phyloP scores from a whole-genome alignment of 1,140 invertebrate species.

The Euura lappo region DNA sequence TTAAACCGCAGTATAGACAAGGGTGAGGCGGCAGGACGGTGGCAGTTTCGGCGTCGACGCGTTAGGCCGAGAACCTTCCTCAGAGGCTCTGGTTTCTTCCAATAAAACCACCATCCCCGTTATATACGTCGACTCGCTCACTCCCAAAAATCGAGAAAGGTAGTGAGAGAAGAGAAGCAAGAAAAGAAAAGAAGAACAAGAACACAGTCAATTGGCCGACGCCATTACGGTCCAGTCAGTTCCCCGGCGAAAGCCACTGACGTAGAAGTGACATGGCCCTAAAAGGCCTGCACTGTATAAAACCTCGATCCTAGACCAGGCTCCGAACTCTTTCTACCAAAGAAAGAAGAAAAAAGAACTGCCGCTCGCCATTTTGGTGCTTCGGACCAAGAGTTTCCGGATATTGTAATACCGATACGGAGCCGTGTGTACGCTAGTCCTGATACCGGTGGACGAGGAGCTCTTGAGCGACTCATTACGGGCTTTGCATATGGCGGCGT shows the following conservation, averaged over 20 bases:
- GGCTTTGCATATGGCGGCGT: conserved; percentile 58
- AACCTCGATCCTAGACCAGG: neutral
- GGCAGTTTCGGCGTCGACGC: conserved; percentile 11
- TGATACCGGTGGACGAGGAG: conserved; percentile 22
- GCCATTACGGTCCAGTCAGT: conserved; percentile 27
- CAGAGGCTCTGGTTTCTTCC: conserved; percentile 7
- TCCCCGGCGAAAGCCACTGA: neutral
- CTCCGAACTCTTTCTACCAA: neutral
- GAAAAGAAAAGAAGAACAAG: neutral
- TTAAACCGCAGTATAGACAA: neutral
- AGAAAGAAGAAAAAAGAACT: neutral
- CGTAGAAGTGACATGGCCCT: neutral
- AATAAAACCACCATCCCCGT: conserved; percentile 1
- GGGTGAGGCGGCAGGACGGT: neutral
- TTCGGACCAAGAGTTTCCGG: no score
- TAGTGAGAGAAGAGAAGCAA: neutral
- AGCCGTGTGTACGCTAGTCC: conserved; percentile 31
- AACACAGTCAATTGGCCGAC: conserved; percentile 32
- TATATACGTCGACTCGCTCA: neutral
- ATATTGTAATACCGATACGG: neutral
- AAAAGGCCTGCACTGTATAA: neutral
- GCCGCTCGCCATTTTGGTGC: neutral
- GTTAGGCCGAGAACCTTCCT: conserved; percentile 7
- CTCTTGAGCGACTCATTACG: conserved; percentile 59
- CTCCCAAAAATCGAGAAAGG: neutral